Evolutionary conservation across 2,888 invertebrate genomes (phyloP).

Genomic region (Standfussiana lucernea): DNA sequence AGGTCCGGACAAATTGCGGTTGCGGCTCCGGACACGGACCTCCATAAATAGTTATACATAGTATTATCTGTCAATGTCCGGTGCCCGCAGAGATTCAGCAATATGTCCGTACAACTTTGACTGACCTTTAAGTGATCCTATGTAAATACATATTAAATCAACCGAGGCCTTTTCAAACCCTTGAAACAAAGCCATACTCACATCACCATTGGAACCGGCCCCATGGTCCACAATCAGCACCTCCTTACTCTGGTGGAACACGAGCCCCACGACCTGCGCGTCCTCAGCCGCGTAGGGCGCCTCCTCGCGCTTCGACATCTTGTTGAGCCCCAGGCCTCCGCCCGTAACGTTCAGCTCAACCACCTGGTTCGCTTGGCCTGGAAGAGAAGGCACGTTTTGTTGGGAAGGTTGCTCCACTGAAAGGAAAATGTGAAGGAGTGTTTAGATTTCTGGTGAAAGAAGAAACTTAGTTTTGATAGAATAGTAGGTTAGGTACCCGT

Average conservation of each 20-base stretch:
- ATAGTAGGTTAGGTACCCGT: neutral
- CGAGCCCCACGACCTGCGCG: slow-evolving; percentile 96
- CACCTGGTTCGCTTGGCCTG: slow-evolving; percentile 91
- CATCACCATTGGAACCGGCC: slow-evolving; percentile 89
- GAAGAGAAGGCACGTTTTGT: slow-evolving; percentile 54
- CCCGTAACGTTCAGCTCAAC: slow-evolving; percentile 93
- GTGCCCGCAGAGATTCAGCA: neutral
- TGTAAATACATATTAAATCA: neutral
- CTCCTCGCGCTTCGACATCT: slow-evolving; percentile 95
- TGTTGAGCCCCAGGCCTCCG: slow-evolving; percentile 95
- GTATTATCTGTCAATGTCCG: neutral
- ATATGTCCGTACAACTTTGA: neutral
- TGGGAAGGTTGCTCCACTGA: slow-evolving; percentile 60
- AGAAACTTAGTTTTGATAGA: slow-evolving; percentile 28
- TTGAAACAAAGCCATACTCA: slow-evolving; percentile 57
- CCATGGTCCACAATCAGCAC: slow-evolving; percentile 95
- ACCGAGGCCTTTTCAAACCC: neutral
- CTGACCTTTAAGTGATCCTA: neutral
- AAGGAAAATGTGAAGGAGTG: slow-evolving; percentile 37
- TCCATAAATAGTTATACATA: neutral
- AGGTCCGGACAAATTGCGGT: too few species aligned
- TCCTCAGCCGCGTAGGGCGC: slow-evolving; percentile 96
- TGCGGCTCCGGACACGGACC: neutral
- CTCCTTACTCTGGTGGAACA: slow-evolving; percentile 98
- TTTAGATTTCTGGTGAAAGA: slow-evolving; percentile 40